phyloP scores from a whole-genome alignment of 2,888 invertebrate species.

The Biston betularia region DNA sequence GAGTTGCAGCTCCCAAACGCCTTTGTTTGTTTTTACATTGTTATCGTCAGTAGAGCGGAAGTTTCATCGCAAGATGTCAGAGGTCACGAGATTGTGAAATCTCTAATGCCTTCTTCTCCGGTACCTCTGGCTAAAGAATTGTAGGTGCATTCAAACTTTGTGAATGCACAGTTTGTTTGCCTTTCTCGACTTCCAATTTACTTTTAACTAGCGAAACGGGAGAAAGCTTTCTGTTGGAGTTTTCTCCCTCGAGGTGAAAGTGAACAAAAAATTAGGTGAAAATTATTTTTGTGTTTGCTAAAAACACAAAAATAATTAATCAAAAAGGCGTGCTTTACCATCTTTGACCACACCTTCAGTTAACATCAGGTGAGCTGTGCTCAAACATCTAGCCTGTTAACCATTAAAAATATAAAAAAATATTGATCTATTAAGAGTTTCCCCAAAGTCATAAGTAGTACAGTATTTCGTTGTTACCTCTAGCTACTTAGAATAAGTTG shows the following conservation, averaged over 20 bases:
- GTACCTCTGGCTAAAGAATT: slow-evolving; percentile 16
- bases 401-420: no score
- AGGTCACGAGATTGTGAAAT: slow-evolving; percentile 30
- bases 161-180: slow-evolving; percentile 21
- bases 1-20: neutral
- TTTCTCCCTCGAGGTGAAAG: neutral
- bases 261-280: no score
- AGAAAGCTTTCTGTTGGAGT: neutral
- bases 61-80: slow-evolving; percentile 30
- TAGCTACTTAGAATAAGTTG: no score
- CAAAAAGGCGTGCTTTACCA: no score
- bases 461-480: no score
- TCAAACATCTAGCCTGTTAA: no score
- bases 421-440: no score
- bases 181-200: slow-evolving; percentile 22
- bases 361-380: no score
- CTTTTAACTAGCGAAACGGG: slow-evolving; percentile 15
- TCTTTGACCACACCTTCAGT: no score
- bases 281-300: no score
- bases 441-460: no score
- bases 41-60: slow-evolving; percentile 23
- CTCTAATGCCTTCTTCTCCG: slow-evolving; percentile 10
- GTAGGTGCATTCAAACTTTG: slow-evolving; percentile 29
- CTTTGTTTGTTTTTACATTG: slow-evolving; percentile 29
- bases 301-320: no score